These are phyloP conservation scores for Argya squamiceps DNA, from an alignment of 2,797 vertebrate species.

Conservation along the genomic window DNA sequence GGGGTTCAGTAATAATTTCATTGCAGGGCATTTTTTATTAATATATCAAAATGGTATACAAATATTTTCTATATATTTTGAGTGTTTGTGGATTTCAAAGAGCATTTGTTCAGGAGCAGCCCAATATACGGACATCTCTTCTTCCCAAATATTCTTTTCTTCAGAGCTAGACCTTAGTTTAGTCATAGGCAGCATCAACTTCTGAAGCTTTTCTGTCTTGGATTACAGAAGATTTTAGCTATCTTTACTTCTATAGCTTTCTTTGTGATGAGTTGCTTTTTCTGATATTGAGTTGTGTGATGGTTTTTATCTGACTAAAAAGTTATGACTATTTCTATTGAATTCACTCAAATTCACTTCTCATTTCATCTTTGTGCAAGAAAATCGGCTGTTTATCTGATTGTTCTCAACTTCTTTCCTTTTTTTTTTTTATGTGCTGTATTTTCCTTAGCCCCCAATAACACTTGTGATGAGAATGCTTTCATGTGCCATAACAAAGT, in stretches of 20 bases:
- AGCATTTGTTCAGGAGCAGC: neutral
- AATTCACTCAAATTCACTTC: neutral
- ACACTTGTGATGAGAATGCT: slow-evolving; percentile 87
- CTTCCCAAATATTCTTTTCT: neutral
- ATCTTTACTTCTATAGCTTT: neutral
- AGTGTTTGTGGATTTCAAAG: neutral
- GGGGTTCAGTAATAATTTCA: neutral
- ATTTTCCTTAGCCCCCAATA: slow-evolving; percentile 87
- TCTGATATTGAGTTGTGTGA: neutral
- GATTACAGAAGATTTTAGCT: neutral
- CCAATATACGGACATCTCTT: neutral
- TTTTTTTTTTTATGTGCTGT: neutral
- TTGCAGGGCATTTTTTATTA: neutral
- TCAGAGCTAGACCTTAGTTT: neutral
- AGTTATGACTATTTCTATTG: neutral
- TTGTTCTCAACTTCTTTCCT: neutral
- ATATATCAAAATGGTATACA: neutral
- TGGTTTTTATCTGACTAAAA: neutral
- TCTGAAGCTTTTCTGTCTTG: neutral
- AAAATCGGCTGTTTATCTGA: neutral
- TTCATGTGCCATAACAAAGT: slow-evolving; percentile 93
- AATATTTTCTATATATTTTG: neutral
- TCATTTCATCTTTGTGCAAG: neutral
- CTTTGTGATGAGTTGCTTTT: neutral
- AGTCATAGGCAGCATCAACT: neutral